phyloP scores from a whole-genome alignment of 2,888 invertebrate species.

The Eupsilia transversa region DNA sequence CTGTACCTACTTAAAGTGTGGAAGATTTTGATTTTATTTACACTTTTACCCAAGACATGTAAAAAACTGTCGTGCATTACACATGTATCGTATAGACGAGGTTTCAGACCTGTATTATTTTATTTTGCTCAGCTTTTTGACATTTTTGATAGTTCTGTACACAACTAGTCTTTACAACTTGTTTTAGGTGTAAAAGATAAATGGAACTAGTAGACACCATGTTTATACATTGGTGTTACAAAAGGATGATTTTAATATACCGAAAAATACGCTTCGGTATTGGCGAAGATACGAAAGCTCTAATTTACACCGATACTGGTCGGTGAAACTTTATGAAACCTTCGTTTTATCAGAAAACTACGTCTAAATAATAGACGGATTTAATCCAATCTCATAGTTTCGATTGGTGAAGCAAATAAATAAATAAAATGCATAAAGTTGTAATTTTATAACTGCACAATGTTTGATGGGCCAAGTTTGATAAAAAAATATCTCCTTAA shows the following conservation, averaged over 20 bases:
- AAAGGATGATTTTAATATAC: background rate
- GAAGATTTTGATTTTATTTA: background rate
- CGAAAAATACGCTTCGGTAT: background rate
- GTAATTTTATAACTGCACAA: too few relatives aligned
- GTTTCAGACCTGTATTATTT: background rate
- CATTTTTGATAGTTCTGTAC: background rate
- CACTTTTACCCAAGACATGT: background rate
- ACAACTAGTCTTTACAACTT: background rate
- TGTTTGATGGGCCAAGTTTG: too few relatives aligned
- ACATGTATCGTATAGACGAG: background rate
- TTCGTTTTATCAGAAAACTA: background rate
- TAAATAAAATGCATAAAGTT: too few relatives aligned
- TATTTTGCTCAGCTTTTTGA: background rate
- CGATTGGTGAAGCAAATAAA: background rate
- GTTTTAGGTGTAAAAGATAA: background rate
- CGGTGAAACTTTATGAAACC: background rate
- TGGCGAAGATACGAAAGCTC: slow-evolving; percentile 1
- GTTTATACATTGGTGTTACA: background rate
- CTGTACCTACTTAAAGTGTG: background rate
- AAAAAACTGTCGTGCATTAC: background rate
- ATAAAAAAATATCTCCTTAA: background rate
- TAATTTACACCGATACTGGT: slow-evolving; percentile 2
- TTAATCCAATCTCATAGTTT: background rate
- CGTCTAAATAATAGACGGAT: background rate
- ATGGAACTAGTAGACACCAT: background rate